Conservation (phyloP, 2,888 invertebrate genomes). For the Julus scandinavius region DNA sequence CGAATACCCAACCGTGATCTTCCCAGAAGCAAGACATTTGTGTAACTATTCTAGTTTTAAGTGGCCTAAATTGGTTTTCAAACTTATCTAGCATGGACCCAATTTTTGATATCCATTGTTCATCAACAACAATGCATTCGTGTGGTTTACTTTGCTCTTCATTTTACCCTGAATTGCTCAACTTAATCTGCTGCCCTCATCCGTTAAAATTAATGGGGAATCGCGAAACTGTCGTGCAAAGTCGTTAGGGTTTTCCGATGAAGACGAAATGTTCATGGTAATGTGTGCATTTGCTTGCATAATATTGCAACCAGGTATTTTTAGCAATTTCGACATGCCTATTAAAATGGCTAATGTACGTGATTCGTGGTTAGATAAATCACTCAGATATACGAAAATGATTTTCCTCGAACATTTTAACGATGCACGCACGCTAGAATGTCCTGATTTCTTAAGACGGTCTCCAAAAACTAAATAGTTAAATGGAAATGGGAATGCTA, state of each 20-base stretch:
- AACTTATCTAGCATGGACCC: neutral
- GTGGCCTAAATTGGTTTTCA: neutral
- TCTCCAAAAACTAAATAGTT: too few relatives aligned
- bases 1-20: neutral
- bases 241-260: neutral
- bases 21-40: neutral
- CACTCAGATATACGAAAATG: neutral
- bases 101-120: conserved; percentile 30
- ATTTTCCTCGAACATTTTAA: neutral
- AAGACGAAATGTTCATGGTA: neutral
- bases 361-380: neutral
- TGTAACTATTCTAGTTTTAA: neutral
- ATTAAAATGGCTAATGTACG: neutral
- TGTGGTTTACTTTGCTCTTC: neutral
- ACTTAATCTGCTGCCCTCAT: neutral
- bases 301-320: neutral
- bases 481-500: too few relatives aligned
- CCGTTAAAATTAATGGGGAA: neutral
- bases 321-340: neutral
- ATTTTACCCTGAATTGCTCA: neutral
- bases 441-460: too few relatives aligned
- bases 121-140: neutral
- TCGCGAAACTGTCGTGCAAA: neutral
- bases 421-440: neutral
- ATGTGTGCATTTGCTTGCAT: neutral